Conservation (phyloP, 2,113 vertebrate species). For the Nibea albiflora region DNA sequence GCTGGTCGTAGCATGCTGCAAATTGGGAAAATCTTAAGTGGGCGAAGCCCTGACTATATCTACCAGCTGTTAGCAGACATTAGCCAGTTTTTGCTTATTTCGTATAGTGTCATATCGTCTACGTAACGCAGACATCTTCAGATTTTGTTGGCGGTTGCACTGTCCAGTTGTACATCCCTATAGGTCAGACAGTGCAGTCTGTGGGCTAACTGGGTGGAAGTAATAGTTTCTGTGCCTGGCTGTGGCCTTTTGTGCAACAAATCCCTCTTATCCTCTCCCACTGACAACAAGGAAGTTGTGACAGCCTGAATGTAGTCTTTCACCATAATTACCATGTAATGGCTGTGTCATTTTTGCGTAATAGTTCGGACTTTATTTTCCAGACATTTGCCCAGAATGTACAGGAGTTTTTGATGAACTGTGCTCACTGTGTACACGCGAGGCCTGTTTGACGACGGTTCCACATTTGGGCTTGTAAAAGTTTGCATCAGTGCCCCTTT, state of each 20-base stretch:
- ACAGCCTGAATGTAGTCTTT: constrained; percentile 70
- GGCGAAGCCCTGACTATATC: constrained; percentile 17
- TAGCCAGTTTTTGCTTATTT: background rate
- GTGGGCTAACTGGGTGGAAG: constrained; percentile 78
- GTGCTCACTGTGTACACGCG: background rate
- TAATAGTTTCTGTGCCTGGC: constrained; percentile 77
- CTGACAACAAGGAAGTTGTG: constrained; percentile 82
- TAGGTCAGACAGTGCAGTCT: constrained; percentile 75
- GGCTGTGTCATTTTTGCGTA: constrained; percentile 53
- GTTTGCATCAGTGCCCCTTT: background rate
- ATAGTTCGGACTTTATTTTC: constrained; percentile 32
- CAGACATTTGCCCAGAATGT: constrained; percentile 42
- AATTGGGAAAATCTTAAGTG: constrained; percentile 22
- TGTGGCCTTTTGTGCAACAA: constrained; percentile 76
- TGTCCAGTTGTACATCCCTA: constrained; percentile 33
- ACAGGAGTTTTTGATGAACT: constrained; percentile 8
- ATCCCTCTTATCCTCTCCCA: constrained; percentile 80
- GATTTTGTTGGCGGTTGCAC: constrained; percentile 1
- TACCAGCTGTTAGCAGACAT: constrained; percentile 36
- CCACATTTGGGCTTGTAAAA: background rate
- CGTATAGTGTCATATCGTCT: background rate
- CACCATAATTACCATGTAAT: constrained; percentile 65
- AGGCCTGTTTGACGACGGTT: background rate
- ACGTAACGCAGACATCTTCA: background rate
- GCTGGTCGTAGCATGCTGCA: constrained; percentile 21